A percentile compares a stretch with the other conserved stretches of the same genome.
Conservation (phyloP, 2,797 vertebrate genomes). For the Sciurus vulgaris region DNA sequence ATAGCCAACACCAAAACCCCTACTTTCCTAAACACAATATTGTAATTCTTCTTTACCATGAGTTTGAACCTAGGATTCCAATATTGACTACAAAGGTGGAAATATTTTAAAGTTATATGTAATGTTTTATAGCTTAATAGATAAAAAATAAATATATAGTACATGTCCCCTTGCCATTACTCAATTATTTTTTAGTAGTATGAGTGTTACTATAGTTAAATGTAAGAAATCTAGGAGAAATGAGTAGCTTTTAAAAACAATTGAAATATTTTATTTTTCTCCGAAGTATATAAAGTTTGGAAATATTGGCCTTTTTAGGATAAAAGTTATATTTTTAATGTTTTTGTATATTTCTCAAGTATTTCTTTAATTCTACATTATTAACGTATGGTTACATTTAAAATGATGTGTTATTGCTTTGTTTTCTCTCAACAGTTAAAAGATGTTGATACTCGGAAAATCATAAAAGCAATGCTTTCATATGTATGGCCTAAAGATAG, state of each 20-base stretch:
- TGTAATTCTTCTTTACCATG: constrained; percentile 19
- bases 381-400: constrained; percentile 57
- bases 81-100: constrained; percentile 4
- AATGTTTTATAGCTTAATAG: constrained; percentile 58
- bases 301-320: constrained; percentile 37
- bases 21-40: constrained; percentile 34
- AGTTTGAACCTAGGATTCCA: constrained; percentile 10
- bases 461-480: constrained; percentile 95
- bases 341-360: constrained; percentile 43
- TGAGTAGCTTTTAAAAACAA: constrained; percentile 31
- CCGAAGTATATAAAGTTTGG: constrained; percentile 49
- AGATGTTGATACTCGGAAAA: constrained; percentile 93
- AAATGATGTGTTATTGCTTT: constrained; percentile 67
- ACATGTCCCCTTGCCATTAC: not conserved
- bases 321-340: constrained; percentile 54
- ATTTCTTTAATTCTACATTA: constrained; percentile 51
- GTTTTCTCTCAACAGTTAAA: constrained; percentile 90
- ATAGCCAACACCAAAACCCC: not conserved
- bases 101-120: constrained; percentile 54
- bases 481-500: constrained; percentile 98
- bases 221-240: constrained; percentile 54
- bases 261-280: constrained; percentile 35
- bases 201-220: constrained; percentile 26
- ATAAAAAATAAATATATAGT: constrained; percentile 38
- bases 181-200: constrained; percentile 41